These are phyloP conservation scores for Squalus acanthias DNA, from an alignment of 2,797 vertebrate species.

Conservation along the genomic window DNA sequence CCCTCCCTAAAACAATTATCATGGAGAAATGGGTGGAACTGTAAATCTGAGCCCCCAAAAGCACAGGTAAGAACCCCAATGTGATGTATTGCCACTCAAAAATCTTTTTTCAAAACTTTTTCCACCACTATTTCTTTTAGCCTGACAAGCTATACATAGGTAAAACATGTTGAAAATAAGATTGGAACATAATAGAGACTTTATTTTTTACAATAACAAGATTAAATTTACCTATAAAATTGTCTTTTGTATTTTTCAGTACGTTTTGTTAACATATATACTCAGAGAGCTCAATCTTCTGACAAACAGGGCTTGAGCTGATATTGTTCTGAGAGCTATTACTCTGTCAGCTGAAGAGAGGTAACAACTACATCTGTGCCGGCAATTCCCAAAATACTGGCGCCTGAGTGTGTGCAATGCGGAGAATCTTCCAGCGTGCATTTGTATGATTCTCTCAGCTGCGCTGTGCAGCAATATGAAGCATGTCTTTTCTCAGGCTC, in stretches of 20 bases:
- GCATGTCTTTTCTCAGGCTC: not conserved
- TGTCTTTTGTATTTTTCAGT: constrained; percentile 5
- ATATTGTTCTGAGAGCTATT: constrained; percentile 18
- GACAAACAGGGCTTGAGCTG: not conserved
- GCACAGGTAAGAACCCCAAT: not conserved
- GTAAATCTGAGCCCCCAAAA: not conserved
- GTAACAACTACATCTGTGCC: constrained; percentile 17
- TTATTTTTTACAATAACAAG: not conserved
- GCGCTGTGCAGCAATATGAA: not conserved
- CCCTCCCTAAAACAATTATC: not conserved
- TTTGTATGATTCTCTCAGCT: not conserved
- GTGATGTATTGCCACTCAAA: not conserved
- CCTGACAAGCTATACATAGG: not conserved
- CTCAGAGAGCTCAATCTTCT: not conserved
- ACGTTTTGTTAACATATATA: not conserved
- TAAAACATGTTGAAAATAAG: not conserved
- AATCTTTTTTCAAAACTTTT: not conserved
- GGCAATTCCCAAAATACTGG: not conserved
- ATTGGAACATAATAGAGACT: not conserved
- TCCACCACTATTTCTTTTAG: not conserved
- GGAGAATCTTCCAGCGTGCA: not conserved
- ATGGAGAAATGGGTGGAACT: not conserved
- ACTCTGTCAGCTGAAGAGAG: constrained; percentile 17
- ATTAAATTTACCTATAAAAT: not conserved
- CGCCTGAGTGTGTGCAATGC: not conserved